Evolutionary conservation across 2,113 vertebrate genomes (phyloP).

Genomic region (Plecturocebus donacophilus): DNA sequence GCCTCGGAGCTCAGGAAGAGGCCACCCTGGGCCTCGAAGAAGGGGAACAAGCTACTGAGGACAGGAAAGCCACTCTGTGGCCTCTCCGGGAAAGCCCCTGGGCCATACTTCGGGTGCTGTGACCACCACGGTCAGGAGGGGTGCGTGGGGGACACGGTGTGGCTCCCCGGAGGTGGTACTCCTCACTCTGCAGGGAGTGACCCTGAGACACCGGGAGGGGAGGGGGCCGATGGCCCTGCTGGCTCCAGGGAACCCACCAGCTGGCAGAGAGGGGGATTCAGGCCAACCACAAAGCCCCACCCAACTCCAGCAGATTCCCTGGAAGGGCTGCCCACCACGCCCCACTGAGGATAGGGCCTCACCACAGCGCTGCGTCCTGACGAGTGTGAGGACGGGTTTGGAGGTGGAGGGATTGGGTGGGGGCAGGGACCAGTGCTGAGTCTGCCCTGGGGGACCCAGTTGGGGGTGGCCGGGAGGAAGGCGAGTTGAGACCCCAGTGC

Average conservation of each 20-base stretch:
- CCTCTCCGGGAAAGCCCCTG: not conserved
- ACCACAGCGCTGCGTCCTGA: not conserved
- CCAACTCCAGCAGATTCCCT: not conserved
- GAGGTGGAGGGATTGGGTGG: no score
- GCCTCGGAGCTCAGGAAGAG: not conserved
- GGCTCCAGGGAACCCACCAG: not conserved
- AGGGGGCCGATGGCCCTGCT: accelerated
- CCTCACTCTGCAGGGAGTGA: not conserved
- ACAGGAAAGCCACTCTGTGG: not conserved
- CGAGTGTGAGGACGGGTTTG: no score
- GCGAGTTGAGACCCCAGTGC: not conserved
- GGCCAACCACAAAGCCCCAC: not conserved
- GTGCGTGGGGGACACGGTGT: not conserved
- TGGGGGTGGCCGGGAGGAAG: no score
- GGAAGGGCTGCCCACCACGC: not conserved
- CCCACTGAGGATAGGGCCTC: not conserved
- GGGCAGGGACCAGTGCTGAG: not conserved
- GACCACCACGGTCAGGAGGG: not conserved
- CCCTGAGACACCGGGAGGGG: not conserved
- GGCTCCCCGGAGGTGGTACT: not conserved
- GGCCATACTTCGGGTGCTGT: no score
- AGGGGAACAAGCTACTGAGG: no score
- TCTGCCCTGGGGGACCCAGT: no score
- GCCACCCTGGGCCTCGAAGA: not conserved
- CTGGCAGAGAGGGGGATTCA: not conserved